Evolutionary conservation across 2,888 invertebrate species (phyloP), one percentile per base, ranked within the genome.

Genomic region (Leptinotarsa juncta): DNA sequence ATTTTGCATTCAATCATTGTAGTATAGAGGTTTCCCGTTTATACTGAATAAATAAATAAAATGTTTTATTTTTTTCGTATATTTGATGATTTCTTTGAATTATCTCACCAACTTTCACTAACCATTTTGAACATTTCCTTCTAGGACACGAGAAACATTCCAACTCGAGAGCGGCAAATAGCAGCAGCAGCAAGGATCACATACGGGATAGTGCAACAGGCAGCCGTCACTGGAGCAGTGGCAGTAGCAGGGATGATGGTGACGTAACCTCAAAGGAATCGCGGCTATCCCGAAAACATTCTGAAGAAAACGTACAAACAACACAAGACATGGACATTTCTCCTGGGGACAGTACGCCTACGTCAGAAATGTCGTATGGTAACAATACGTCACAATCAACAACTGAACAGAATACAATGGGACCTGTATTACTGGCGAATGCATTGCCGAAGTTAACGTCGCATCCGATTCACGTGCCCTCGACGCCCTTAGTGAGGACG

Each of bases 281-380:
- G 20, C 86, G 79, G 23, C 73, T 83, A 85, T 86, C 85, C 81
- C 84, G 86, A 78, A 83, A 84, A 77, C 83, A 83, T 68, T 78
- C 80, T 16, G 82, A 79, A 23, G 77, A 81, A 70, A 81, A 81
- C 73, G 79, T 80, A 69, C 85, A 81, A 78, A 83, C 82, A 76
- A 82, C 75, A 72, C 82, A 77, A 88, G 97, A 97, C 85, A 97
- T 97, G 97, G 97, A 97, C 85, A 97, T 97, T 85, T 97, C 97
- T 75, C 96, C 96, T 18, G 95, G 95, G 82, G 93, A 95, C 85
- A 96, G 96, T 86, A 96, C 96, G 78, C 96, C 96, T 55, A 93
- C 95, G 73, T 95, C 95, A 42, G 96, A 96, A 88, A 92, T 94
- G 79, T 93, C 94, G 76, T 94, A 94, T 10, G 68, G 68, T 18